These are phyloP conservation scores for Leptinotarsa haldemani DNA, from an alignment of 2,888 invertebrate genomes.

Conservation along the genomic window DNA sequence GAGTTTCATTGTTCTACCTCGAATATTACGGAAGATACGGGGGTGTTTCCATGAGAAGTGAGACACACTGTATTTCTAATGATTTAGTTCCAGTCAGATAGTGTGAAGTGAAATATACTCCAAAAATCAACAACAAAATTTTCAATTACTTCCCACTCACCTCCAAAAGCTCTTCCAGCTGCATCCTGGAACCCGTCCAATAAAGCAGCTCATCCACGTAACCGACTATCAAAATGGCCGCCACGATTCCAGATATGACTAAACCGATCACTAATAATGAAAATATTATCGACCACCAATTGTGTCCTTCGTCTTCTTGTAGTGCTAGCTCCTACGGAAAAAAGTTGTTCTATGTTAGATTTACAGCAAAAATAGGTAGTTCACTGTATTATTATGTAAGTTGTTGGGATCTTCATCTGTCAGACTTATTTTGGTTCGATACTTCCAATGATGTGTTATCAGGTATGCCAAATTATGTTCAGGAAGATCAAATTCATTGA, in stretches of 20 bases:
- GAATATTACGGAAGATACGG: too few species aligned
- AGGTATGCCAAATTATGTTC: background rate
- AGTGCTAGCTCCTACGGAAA: conserved; percentile 78
- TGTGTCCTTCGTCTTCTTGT: conserved; percentile 82
- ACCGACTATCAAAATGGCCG: conserved; percentile 88
- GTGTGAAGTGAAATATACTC: too few species aligned
- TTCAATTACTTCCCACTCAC: conserved; percentile 58
- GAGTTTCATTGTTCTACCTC: too few species aligned
- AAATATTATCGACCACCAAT: conserved; percentile 90
- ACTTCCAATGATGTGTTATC: background rate
- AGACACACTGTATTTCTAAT: too few species aligned
- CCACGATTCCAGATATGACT: conserved; percentile 88
- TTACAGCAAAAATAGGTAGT: background rate
- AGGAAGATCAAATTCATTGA: background rate
- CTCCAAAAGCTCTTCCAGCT: conserved; percentile 85
- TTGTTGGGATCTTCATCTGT: background rate
- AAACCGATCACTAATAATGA: conserved; percentile 87
- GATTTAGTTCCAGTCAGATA: too few species aligned
- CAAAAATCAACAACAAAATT: too few species aligned
- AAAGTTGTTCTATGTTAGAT: conserved; percentile 1
- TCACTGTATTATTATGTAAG: conserved; percentile 2
- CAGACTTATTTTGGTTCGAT: background rate
- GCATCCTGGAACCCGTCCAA: conserved; percentile 89
- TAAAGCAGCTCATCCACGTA: conserved; percentile 91
- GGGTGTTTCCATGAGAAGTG: too few species aligned